Conservation (phyloP, 2,888 invertebrate genomes). For the Seira musarum region DNA sequence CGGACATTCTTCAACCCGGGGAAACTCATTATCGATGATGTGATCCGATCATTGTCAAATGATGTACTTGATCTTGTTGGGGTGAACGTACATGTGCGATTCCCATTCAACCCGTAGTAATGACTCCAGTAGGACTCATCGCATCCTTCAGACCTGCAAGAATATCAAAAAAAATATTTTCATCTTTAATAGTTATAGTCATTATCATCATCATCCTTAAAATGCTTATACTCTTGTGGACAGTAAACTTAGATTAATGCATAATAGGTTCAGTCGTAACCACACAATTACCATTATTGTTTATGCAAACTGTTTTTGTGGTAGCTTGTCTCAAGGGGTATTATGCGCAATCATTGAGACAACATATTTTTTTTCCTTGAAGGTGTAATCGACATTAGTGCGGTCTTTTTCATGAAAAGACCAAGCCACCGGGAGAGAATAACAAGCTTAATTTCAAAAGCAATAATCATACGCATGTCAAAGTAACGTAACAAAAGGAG, state of each 20-base stretch:
- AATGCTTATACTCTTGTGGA: no score
- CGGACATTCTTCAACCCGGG: conserved; percentile 72
- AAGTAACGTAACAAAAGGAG: conserved; percentile 28
- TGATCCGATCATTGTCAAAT: conserved; percentile 67
- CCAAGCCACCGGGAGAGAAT: neutral
- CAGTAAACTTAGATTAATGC: neutral
- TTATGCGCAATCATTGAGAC: neutral
- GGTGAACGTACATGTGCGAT: conserved; percentile 56
- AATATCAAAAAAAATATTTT: conserved; percentile 56
- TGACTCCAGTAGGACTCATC: conserved; percentile 63
- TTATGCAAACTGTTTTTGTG: conserved; percentile 38
- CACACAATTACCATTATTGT: conserved; percentile 54
- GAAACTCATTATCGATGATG: conserved; percentile 68
- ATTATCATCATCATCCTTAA: neutral
- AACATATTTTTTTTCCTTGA: neutral
- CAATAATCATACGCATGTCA: conserved; percentile 49
- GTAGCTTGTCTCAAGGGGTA: neutral
- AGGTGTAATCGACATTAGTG: neutral
- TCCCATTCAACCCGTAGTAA: conserved; percentile 42
- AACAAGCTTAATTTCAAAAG: conserved; percentile 49
- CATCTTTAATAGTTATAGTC: neutral
- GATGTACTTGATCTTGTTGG: conserved; percentile 52
- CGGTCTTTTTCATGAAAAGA: no score
- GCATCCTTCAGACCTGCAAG: conserved; percentile 69
- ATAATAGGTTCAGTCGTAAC: neutral